These are phyloP conservation scores for Eretmochelys imbricata DNA, from an alignment of 2,113 vertebrate species.

Conservation along the genomic window DNA sequence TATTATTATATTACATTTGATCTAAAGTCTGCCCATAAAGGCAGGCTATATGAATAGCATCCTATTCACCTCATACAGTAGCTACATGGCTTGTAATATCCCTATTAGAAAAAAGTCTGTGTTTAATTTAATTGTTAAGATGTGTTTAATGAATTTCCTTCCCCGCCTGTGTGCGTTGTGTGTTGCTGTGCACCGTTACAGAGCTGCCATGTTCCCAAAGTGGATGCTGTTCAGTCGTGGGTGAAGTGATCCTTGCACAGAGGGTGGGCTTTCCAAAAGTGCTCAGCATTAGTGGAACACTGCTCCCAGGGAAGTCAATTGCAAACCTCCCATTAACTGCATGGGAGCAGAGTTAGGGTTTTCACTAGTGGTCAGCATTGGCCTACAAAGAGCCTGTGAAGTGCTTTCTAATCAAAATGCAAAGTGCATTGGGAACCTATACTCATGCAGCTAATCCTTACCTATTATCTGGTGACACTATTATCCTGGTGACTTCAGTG, in stretches of 20 bases:
- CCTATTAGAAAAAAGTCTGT: no score
- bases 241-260: neutral
- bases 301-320: neutral
- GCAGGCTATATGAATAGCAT: no score
- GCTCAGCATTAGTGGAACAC: neutral
- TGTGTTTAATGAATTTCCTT: neutral
- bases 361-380: neutral
- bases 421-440: neutral
- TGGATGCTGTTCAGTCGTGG: neutral
- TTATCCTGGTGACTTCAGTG: neutral
- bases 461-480: no score
- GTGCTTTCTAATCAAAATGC: neutral
- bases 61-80: no score
- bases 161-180: neutral
- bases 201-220: neutral
- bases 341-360: neutral
- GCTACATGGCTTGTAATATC: no score
- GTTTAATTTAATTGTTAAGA: neutral
- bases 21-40: no score
- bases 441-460: neutral
- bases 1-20: no score
- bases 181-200: neutral
- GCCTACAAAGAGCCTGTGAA: neutral
- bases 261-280: neutral
- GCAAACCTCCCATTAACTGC: neutral